A percentile compares a stretch with the other conserved stretches of the same genome.
Conservation (phyloP, 64 coral and sea anemone genomes). For the Catalaphyllia jardinei region DNA sequence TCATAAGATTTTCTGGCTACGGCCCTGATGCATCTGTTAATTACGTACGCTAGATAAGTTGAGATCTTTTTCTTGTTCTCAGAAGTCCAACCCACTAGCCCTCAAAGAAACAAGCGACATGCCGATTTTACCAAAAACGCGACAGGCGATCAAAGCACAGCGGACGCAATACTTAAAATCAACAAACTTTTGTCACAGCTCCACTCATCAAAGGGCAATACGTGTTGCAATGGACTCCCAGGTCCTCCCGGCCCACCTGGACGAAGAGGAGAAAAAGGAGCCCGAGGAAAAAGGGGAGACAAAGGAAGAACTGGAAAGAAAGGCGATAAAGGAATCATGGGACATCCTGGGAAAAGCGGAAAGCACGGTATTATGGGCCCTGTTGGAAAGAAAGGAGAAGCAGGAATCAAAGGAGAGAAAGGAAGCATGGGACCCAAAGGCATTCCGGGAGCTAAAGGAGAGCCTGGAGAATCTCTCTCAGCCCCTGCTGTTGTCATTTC, state of each 20-base stretch:
- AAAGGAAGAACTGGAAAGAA: conserved; percentile 22
- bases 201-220: too few relatives aligned
- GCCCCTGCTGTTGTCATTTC: conserved; percentile 28
- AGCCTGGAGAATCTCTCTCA: conserved; percentile 36
- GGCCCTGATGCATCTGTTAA: too few relatives aligned
- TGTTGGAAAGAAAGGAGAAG: conserved; percentile 20
- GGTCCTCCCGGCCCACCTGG: conserved; percentile 28
- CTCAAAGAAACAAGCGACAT: not conserved
- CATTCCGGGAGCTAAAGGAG: conserved; percentile 24
- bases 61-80: not conserved
- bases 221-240: not conserved
- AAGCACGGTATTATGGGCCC: conserved; percentile 28
- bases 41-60: too few relatives aligned
- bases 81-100: not conserved
- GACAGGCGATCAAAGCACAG: not conserved
- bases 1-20: too few relatives aligned
- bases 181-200: not conserved
- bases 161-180: not conserved
- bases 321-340: not conserved
- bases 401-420: conserved; percentile 3
- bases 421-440: not conserved
- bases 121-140: not conserved
- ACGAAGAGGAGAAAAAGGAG: not conserved
- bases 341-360: not conserved
- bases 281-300: conserved; percentile 1